A percentile compares a stretch with the other conserved stretches of the same genome.
phyloP scores from a whole-genome alignment of 2,113 vertebrate genomes.

The Pantherophis guttatus region DNA sequence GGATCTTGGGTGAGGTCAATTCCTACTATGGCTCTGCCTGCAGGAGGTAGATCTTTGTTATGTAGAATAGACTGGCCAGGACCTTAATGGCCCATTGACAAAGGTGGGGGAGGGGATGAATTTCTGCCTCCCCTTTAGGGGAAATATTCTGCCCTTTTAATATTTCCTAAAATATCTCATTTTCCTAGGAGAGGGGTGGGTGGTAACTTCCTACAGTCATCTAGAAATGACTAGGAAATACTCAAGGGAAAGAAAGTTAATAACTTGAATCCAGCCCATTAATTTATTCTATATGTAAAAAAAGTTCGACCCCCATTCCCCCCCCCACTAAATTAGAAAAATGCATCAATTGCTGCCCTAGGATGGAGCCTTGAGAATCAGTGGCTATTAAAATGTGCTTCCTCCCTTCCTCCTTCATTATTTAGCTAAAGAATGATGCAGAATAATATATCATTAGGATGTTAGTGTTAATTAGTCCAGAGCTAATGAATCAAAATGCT shows the following conservation, averaged over 20 bases:
- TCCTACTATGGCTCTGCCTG: no score
- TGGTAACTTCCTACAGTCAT: background rate
- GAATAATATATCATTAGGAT: background rate
- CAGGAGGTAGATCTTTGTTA: no score
- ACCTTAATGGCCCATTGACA: no score
- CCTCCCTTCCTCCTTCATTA: background rate
- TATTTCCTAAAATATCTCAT: no score
- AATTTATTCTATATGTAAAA: background rate
- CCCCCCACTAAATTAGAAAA: background rate
- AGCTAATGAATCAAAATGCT: background rate
- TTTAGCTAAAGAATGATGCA: background rate
- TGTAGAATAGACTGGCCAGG: no score
- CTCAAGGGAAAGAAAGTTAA: background rate
- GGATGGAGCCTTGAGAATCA: background rate
- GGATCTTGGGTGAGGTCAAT: no score
- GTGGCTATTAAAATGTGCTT: background rate
- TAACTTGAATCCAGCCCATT: background rate
- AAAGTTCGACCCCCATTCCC: background rate
- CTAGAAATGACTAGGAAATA: background rate
- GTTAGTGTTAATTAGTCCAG: background rate
- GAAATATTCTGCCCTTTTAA: no score
- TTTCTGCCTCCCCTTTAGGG: no score
- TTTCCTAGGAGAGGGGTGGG: no score
- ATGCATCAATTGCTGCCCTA: background rate
- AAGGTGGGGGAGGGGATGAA: no score